A percentile compares a stretch with the other conserved stretches of the same genome.
Evolutionary conservation across 2,113 vertebrate genomes (phyloP).

Genomic region (Nothoprocta perdicaria): DNA sequence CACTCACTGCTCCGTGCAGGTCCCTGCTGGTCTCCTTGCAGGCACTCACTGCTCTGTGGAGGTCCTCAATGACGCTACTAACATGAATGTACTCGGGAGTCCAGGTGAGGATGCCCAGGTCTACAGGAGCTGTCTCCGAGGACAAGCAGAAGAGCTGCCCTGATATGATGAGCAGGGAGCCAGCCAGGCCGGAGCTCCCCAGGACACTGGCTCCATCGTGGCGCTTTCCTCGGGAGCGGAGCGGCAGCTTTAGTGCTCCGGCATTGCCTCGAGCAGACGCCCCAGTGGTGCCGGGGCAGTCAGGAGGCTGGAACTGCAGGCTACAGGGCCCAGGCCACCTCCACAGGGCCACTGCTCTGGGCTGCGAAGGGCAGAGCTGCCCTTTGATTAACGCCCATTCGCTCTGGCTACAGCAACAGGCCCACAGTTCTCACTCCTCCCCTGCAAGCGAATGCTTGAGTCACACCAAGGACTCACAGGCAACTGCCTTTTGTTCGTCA

Average conservation of each 20-base stretch:
- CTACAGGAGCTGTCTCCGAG: not conserved
- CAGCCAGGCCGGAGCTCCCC: not conserved
- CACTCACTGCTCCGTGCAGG: not conserved
- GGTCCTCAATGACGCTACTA: not conserved
- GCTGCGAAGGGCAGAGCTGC: not conserved
- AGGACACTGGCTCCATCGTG: not conserved
- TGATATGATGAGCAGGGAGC: not conserved
- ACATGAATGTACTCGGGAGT: fast-evolving
- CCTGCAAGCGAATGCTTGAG: slow-evolving; percentile 30
- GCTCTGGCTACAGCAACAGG: slow-evolving; percentile 43
- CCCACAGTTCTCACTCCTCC: slow-evolving; percentile 25
- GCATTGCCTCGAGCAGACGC: fast-evolving
- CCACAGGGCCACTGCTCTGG: not conserved
- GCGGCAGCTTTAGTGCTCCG: fast-evolving
- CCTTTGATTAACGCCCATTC: not conserved
- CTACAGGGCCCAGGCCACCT: not conserved
- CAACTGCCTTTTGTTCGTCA: slow-evolving; percentile 68
- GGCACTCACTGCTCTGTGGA: not conserved
- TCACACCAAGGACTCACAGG: slow-evolving; percentile 41
- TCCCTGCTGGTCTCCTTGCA: too few species aligned
- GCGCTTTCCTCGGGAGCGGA: fast-evolving
- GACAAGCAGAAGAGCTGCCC: not conserved
- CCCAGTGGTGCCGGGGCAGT: not conserved
- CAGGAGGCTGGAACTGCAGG: fast-evolving
- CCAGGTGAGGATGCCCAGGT: not conserved